These are phyloP conservation scores for Rhynchomys soricoides DNA, from an alignment of 2,113 vertebrate species.

Conservation along the genomic window DNA sequence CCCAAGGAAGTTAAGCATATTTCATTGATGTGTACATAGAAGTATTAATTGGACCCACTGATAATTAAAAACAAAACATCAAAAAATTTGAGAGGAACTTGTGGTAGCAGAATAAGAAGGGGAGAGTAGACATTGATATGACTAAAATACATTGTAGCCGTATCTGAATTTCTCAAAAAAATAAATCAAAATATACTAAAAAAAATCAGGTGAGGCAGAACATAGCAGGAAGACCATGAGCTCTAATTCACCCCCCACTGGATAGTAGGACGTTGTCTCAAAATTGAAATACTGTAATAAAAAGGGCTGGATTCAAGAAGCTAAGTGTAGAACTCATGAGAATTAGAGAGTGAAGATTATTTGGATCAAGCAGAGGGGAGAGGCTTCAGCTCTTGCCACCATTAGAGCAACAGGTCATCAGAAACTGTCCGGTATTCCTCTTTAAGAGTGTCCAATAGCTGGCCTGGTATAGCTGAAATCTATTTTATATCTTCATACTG, in stretches of 20 bases:
- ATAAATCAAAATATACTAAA: not conserved
- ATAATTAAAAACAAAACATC: not conserved
- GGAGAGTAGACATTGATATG: too few relatives aligned
- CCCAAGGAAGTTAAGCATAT: not conserved
- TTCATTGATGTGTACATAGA: not conserved
- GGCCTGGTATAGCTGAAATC: not conserved
- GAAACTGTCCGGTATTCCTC: rapidly evolving
- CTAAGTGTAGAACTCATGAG: not conserved
- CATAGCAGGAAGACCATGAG: too few relatives aligned
- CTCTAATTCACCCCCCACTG: not conserved
- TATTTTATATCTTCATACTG: not conserved
- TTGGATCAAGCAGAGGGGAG: not conserved
- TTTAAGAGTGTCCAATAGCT: rapidly evolving
- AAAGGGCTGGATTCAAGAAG: not conserved
- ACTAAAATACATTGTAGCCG: not conserved
- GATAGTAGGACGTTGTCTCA: not conserved
- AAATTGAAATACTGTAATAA: not conserved
- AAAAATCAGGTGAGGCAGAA: not conserved
- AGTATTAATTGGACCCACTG: not conserved
- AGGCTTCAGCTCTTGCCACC: too few relatives aligned
- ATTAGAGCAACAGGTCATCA: not conserved
- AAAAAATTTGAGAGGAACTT: not conserved
- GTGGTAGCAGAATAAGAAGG: not conserved
- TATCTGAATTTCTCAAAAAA: not conserved
- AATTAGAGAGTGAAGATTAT: not conserved